Percentiles rank a stretch among this genome's conserved stretches.
phyloP scores from a whole-genome alignment of 2,797 vertebrate genomes.

The Ceyx erithaca region DNA sequence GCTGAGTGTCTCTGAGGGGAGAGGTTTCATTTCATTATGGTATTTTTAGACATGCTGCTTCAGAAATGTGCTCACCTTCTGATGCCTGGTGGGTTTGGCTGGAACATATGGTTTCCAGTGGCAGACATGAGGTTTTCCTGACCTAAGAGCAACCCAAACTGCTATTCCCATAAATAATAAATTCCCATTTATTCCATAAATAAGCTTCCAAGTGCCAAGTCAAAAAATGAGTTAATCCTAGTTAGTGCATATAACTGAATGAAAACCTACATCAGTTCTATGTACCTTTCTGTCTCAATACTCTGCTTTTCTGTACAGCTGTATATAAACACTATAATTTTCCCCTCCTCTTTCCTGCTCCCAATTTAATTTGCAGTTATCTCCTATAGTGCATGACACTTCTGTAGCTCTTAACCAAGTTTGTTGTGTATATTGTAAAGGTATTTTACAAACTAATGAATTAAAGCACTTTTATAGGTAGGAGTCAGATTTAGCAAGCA shows the following conservation, averaged over 20 bases:
- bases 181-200: neutral
- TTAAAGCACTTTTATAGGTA: conserved; percentile 64
- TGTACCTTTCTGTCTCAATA: neutral
- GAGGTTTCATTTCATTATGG: neutral
- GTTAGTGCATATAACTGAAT: neutral
- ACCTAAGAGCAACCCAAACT: neutral
- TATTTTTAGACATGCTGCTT: neutral
- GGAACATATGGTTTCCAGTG: neutral
- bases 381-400: conserved; percentile 40
- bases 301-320: neutral
- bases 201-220: neutral
- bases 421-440: conserved; percentile 69
- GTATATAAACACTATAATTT: conserved; percentile 38
- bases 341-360: neutral
- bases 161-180: neutral
- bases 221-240: neutral
- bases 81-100: neutral
- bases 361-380: conserved; percentile 60
- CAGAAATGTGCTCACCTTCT: neutral
- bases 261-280: neutral
- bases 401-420: conserved; percentile 50
- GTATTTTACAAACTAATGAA: conserved; percentile 69
- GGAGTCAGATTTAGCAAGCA: conserved; percentile 68
- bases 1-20: neutral
- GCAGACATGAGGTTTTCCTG: neutral